A percentile compares a stretch with the other conserved stretches of the same genome.
These are phyloP conservation scores for Pteropus alecto DNA, from an alignment of 2,113 vertebrate genomes.

Conservation along the genomic window DNA sequence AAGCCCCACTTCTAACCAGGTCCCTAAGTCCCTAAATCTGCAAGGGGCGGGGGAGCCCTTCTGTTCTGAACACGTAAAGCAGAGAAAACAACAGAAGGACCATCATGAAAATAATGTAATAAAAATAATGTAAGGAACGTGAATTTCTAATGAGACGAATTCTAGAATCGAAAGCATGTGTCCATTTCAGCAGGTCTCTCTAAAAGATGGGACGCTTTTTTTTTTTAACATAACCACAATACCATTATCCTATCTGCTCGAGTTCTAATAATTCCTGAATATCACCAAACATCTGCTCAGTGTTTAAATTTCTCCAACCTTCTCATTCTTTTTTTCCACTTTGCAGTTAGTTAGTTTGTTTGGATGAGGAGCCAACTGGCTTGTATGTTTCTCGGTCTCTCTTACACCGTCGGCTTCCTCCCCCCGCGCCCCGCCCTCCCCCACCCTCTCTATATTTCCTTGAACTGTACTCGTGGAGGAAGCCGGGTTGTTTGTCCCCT, in stretches of 20 bases:
- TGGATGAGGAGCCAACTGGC: neutral
- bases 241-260: neutral
- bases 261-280: neutral
- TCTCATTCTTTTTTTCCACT: neutral
- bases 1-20: neutral
- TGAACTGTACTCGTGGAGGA: neutral
- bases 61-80: neutral
- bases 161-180: too few species aligned
- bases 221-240: neutral
- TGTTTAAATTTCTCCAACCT: neutral
- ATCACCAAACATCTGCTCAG: neutral
- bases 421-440: accelerated
- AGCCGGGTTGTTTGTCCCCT: neutral
- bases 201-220: neutral
- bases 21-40: too few species aligned
- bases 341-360: neutral
- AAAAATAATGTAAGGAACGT: neutral
- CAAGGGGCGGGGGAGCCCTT: neutral
- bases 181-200: neutral
- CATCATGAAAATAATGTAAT: neutral
- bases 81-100: neutral
- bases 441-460: neutral
- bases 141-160: neutral
- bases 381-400: neutral
- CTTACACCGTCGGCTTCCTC: neutral